phyloP scores from a whole-genome alignment of 2,113 vertebrate genomes.

The Pipa parva region DNA sequence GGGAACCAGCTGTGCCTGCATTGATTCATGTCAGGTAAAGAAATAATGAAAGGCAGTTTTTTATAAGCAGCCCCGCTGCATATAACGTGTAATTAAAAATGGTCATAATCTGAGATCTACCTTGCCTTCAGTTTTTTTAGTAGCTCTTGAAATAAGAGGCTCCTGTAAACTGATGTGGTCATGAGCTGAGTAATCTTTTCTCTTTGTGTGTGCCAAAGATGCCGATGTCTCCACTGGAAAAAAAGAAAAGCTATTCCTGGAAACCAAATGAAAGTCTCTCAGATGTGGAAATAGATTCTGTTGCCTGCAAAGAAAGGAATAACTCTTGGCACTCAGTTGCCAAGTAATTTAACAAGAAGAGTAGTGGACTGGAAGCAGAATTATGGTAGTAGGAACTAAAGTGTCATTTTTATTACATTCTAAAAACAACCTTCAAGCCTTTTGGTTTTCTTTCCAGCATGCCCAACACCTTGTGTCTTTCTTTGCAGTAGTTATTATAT shows the following conservation, averaged over 20 bases:
- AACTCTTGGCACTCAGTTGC: neutral
- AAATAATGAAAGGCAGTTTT: too few species aligned
- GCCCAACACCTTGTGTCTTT: too few species aligned
- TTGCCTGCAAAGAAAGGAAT: slow-evolving; percentile 6
- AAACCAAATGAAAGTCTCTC: slow-evolving; percentile 34
- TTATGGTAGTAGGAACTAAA: neutral
- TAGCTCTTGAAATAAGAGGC: neutral
- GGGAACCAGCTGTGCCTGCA: too few species aligned
- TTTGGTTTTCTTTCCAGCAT: too few species aligned
- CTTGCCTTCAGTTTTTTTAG: neutral
- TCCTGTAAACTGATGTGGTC: slow-evolving; percentile 31
- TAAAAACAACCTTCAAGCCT: too few species aligned
- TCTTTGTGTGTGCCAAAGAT: slow-evolving; percentile 35
- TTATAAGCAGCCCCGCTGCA: too few species aligned
- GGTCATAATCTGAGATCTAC: too few species aligned
- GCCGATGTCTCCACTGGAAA: slow-evolving; percentile 37
- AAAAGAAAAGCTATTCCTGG: slow-evolving; percentile 36
- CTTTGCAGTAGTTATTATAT: too few species aligned
- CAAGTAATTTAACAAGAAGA: neutral
- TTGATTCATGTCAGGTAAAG: too few species aligned
- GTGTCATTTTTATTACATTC: too few species aligned
- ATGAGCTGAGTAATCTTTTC: slow-evolving; percentile 38
- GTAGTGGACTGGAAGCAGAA: neutral
- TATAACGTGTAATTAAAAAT: too few species aligned
- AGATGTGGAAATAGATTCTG: slow-evolving; percentile 19